These are phyloP conservation scores for Cheilosia variabilis DNA, from an alignment of 2,888 invertebrate genomes.

Conservation along the genomic window DNA sequence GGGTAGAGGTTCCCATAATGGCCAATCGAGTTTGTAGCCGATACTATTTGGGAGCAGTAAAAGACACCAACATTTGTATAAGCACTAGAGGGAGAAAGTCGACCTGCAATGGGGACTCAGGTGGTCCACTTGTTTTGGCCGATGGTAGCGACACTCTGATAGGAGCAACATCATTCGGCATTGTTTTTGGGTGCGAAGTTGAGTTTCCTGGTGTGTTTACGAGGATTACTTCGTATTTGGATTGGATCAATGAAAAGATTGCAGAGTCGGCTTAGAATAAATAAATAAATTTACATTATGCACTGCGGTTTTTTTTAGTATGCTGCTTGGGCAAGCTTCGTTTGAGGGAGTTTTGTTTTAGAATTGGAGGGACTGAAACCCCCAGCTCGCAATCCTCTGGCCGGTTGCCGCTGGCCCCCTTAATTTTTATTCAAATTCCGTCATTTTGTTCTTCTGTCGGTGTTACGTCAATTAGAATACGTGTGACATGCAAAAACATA, in stretches of 20 bases:
- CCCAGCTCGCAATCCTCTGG: too few species aligned
- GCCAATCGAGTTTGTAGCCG: slow-evolving; percentile 76
- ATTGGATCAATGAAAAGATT: slow-evolving; percentile 79
- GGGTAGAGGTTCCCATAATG: slow-evolving; percentile 77
- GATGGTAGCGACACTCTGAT: slow-evolving; percentile 78
- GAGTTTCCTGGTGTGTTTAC: slow-evolving; percentile 82
- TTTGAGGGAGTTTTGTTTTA: too few species aligned
- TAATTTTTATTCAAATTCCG: too few species aligned
- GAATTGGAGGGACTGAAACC: too few species aligned
- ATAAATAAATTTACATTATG: too few species aligned
- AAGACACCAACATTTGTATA: slow-evolving; percentile 78
- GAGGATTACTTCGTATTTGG: slow-evolving; percentile 79
- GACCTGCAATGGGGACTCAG: slow-evolving; percentile 82
- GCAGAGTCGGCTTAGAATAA: slow-evolving; percentile 74
- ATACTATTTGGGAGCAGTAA: slow-evolving; percentile 76
- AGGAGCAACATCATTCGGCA: slow-evolving; percentile 81
- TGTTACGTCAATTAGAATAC: too few species aligned
- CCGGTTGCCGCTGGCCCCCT: too few species aligned
- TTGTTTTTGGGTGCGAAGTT: slow-evolving; percentile 80
- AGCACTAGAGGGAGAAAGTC: slow-evolving; percentile 78
- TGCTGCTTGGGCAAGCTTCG: too few species aligned
- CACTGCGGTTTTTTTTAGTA: too few species aligned
- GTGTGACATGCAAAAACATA: too few species aligned
- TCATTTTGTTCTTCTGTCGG: too few species aligned
- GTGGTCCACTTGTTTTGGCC: slow-evolving; percentile 80